Base-by-base conservation (phyloP, 2,888 invertebrate genomes). In the Argyresthia goedartella region DNA sequence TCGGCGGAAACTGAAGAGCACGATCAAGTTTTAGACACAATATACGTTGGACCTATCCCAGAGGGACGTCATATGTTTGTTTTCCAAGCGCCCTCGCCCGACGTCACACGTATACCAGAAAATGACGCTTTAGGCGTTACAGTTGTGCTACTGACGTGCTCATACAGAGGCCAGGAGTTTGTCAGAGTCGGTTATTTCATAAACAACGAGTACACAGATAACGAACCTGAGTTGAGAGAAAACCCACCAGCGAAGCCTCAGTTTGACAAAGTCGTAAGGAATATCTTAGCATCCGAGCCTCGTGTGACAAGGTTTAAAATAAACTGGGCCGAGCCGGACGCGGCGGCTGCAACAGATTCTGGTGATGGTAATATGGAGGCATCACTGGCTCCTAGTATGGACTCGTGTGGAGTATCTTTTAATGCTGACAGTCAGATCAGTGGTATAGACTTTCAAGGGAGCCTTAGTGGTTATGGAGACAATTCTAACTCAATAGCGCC, bases 91-190 rank as follows among this genome's bases (percentile, higher is more conserved):
- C 96, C 97, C 63, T 95, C 99, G 10, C 99, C 99, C 51, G 96
- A 99, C 76, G 95, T 95, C 0, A 91, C 90, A 10, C 92, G 96
- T 66, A 99, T 99, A 62, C 99, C 99, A 1, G 93, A 95, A 63
- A 96, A 95, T 59, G 99, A 99, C 82, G 97, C 97, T 39, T 90
- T 99, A n/a, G 99, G 99, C 11, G 99, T 99, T 1, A 99, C 99
- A 0, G 98, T 99, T 1, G 96, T 99, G 0, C 84, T 99, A 13
- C 84, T 99, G 49, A 98, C 98, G 1, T 98, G 98, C 79, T 95
- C 96, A 0, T 99, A 98, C 71, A 62, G 95, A 60, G 91, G 91
- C 8, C 97, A 95, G 71, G 98, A 98, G 79, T 99, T 99, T 75
- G 97, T 99, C 1, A 89, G 99, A 55, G 97, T 99, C 2, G 99